phyloP scores from a whole-genome alignment of 2,113 vertebrate species.

The Nannospalax galili region DNA sequence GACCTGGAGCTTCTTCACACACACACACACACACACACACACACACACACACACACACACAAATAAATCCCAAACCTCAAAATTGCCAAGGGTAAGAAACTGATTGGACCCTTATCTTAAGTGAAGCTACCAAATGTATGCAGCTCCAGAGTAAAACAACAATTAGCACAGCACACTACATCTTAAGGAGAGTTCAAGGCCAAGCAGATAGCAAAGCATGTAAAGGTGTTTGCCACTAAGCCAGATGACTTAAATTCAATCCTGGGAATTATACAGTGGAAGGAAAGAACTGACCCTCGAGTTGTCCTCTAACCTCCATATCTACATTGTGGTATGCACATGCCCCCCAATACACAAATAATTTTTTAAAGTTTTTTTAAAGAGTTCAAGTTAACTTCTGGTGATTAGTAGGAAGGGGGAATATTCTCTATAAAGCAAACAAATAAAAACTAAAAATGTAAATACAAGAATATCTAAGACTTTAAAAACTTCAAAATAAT shows the following conservation, averaged over 20 bases:
- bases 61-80: conserved; percentile 4
- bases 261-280: neutral
- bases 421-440: conserved; percentile 22
- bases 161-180: neutral
- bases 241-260: neutral
- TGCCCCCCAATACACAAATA: neutral
- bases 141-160: neutral
- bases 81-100: neutral
- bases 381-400: neutral
- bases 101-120: neutral
- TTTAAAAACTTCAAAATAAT: neutral
- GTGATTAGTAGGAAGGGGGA: neutral
- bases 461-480: neutral
- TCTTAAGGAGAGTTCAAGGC: neutral
- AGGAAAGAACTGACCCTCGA: neutral
- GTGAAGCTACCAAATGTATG: neutral
- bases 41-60: neutral
- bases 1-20: neutral
- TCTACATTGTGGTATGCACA: neutral
- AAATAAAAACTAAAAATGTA: conserved; percentile 13
- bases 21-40: neutral
- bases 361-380: neutral
- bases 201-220: no score
- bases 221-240: neutral
- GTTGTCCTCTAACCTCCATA: neutral